Percentiles rank a stretch among this genome's conserved stretches.
These are phyloP conservation scores for Microtus ochrogaster DNA, from an alignment of 2,113 vertebrate genomes.

Conservation along the genomic window DNA sequence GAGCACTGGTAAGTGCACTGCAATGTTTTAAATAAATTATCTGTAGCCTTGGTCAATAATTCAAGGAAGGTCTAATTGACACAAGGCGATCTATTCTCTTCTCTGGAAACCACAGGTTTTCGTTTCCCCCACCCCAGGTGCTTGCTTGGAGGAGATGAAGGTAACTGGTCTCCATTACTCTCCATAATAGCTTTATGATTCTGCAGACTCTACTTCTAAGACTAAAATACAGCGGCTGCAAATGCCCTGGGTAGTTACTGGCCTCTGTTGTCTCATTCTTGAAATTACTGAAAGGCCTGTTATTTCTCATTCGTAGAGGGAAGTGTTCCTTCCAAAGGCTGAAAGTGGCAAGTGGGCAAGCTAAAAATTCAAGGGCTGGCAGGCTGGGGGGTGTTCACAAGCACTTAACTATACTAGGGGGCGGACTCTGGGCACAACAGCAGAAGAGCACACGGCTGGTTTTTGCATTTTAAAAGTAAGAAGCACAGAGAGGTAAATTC, in stretches of 20 bases:
- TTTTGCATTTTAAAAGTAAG: background rate
- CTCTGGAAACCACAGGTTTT: conserved; percentile 29
- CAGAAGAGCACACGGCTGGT: background rate
- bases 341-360: background rate
- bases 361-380: background rate
- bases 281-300: conserved; percentile 1
- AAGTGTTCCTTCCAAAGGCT: background rate
- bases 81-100: conserved; percentile 45
- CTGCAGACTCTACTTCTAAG: background rate
- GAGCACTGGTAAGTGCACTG: conserved; percentile 48
- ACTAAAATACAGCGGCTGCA: conserved; percentile 49
- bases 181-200: conserved; percentile 62
- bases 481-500: background rate
- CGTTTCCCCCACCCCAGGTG: background rate
- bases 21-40: conserved; percentile 62
- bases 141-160: conserved; percentile 42
- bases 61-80: conserved; percentile 50
- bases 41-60: conserved; percentile 49
- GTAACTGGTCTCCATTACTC: conserved; percentile 34
- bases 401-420: too few relatives aligned
- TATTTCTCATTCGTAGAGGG: conserved; percentile 13
- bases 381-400: background rate
- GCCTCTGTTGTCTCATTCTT: conserved; percentile 42
- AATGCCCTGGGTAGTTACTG: background rate
- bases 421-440: background rate